phyloP scores from a whole-genome alignment of 1,140 invertebrate species.

The silkworm (Bombyx mori) region ASM3026992v2 NC_085116.1:6275501-6276000 shows the following conservation, averaged over 20 bases:
- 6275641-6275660: neutral
- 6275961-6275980: slow-evolving; percentile 2
- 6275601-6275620: too few species aligned
- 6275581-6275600: too few species aligned
- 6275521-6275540: too few species aligned
- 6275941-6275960: slow-evolving; percentile 27
- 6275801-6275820: slow-evolving; percentile 58
- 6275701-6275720: slow-evolving; percentile 25
- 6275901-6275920: slow-evolving; percentile 65
- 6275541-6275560: too few species aligned
- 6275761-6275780: slow-evolving; percentile 45
- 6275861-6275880: slow-evolving; percentile 67
- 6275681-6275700: slow-evolving; percentile 14
- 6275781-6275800: slow-evolving; percentile 61
- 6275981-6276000: slow-evolving; percentile 1
- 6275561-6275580: too few species aligned
- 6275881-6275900: slow-evolving; percentile 64
- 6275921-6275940: slow-evolving; percentile 56
- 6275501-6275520: too few species aligned
- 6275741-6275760: slow-evolving; percentile 45
- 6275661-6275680: slow-evolving; percentile 12
- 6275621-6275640: too few species aligned
- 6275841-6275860: slow-evolving; percentile 67
- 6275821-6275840: slow-evolving; percentile 67
- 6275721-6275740: slow-evolving; percentile 28